phyloP scores from a whole-genome alignment of 2,888 invertebrate species.

The Orthosia incerta region DNA sequence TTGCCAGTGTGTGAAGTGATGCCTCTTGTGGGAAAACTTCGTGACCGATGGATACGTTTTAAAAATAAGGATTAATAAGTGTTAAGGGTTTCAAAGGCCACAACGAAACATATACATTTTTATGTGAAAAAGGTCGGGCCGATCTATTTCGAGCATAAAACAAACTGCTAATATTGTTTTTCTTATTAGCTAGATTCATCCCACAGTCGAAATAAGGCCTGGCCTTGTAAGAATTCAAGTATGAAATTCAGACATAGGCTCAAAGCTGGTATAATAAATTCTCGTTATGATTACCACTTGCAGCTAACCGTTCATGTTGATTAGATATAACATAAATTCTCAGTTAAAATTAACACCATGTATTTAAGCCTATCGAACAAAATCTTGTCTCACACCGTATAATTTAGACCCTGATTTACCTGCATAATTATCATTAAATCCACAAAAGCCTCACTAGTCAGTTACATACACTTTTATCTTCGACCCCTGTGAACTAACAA shows the following conservation, averaged over 20 bases:
- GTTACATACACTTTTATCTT: conserved; percentile 40
- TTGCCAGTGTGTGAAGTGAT: not conserved
- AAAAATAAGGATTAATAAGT: not conserved
- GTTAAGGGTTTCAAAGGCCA: not conserved
- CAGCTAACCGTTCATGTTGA: not conserved
- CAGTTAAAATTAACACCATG: conserved; percentile 8
- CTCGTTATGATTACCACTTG: not conserved
- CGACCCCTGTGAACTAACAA: conserved; percentile 57
- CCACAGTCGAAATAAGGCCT: too few relatives aligned
- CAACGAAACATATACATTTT: not conserved
- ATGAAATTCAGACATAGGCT: not conserved
- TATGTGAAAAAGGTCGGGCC: too few relatives aligned
- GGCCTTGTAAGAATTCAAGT: not conserved
- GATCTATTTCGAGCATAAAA: too few relatives aligned
- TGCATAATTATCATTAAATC: conserved; percentile 15
- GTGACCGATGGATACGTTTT: not conserved
- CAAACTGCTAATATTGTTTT: too few relatives aligned
- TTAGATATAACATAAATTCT: not conserved
- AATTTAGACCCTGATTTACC: conserved; percentile 18
- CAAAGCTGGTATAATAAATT: not conserved
- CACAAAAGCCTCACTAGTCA: conserved; percentile 14
- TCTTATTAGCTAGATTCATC: too few relatives aligned
- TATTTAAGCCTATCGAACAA: not conserved
- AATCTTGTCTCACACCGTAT: conserved; percentile 3
- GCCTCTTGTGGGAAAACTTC: not conserved